Percentiles rank a stretch among this genome's conserved stretches.
These are phyloP conservation scores for Mungos mungo DNA, from an alignment of 2,113 vertebrate genomes.

Conservation along the genomic window DNA sequence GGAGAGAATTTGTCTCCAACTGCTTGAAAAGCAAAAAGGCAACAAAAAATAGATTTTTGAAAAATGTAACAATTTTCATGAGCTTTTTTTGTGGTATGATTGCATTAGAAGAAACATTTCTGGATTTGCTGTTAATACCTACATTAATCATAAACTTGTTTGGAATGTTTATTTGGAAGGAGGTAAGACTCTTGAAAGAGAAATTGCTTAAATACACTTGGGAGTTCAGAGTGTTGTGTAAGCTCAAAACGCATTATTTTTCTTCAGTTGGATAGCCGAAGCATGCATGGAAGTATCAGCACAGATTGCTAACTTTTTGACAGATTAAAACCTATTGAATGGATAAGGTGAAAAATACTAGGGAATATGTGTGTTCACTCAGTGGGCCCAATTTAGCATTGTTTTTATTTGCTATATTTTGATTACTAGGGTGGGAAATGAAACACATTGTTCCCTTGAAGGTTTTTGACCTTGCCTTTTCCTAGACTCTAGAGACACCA, in stretches of 20 bases:
- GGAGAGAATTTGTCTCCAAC: background rate
- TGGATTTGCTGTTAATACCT: background rate
- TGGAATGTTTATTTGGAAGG: background rate
- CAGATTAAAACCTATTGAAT: background rate
- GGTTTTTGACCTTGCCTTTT: background rate
- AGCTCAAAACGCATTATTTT: background rate
- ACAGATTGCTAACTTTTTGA: background rate
- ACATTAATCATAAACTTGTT: background rate
- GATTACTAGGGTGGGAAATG: background rate
- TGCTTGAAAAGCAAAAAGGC: background rate
- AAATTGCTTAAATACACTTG: background rate
- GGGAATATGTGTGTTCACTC: background rate
- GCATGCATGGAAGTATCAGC: background rate
- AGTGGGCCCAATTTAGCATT: background rate
- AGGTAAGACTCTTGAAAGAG: background rate
- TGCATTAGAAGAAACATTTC: background rate
- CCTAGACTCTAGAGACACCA: background rate
- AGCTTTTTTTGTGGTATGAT: background rate
- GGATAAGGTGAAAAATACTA: background rate
- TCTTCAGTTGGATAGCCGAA: background rate
- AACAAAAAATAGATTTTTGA: background rate
- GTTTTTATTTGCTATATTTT: background rate
- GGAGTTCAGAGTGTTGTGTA: background rate
- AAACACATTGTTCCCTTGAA: background rate
- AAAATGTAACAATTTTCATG: background rate